A percentile compares a stretch with the other conserved stretches of the same genome.
Evolutionary conservation across 2,797 vertebrate genomes (phyloP).

Genomic region (Eutrigla gurnardus): DNA sequence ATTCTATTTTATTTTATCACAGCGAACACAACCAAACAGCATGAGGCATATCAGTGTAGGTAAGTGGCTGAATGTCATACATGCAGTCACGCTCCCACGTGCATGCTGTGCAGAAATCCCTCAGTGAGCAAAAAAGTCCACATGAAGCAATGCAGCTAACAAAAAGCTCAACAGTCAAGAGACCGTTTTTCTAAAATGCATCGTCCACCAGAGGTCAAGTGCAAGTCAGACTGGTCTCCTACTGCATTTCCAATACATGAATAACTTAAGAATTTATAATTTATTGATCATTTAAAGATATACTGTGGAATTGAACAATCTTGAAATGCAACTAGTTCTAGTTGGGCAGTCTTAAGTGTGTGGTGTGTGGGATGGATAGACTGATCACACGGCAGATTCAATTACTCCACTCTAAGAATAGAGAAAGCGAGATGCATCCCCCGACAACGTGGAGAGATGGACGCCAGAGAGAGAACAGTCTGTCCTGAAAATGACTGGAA

Average conservation of each 20-base stretch:
- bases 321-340: conserved; percentile 30
- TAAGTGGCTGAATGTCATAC: conserved; percentile 67
- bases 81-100: conserved; percentile 70
- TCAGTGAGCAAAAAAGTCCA: conserved; percentile 78
- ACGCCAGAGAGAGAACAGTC: conserved; percentile 45
- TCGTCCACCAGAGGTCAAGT: conserved; percentile 19
- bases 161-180: conserved; percentile 64
- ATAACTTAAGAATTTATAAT: neutral
- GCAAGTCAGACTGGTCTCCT: conserved; percentile 3
- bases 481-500: conserved; percentile 50
- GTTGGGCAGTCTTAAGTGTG: conserved; percentile 41
- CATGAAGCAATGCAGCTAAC: conserved; percentile 70
- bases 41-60: conserved; percentile 58
- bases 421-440: conserved; percentile 53
- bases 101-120: conserved; percentile 72
- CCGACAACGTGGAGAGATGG: conserved; percentile 36
- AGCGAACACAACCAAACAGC: conserved; percentile 44
- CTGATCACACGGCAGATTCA: conserved; percentile 75
- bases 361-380: conserved; percentile 43
- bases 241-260: conserved; percentile 9
- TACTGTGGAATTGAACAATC: conserved; percentile 11
- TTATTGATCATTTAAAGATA: neutral
- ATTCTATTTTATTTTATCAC: too few relatives aligned
- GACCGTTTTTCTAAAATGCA: neutral
- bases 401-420: conserved; percentile 83